Base-by-base conservation (phyloP, 2,888 invertebrate species). In the Drosophila demipolita region DNA sequence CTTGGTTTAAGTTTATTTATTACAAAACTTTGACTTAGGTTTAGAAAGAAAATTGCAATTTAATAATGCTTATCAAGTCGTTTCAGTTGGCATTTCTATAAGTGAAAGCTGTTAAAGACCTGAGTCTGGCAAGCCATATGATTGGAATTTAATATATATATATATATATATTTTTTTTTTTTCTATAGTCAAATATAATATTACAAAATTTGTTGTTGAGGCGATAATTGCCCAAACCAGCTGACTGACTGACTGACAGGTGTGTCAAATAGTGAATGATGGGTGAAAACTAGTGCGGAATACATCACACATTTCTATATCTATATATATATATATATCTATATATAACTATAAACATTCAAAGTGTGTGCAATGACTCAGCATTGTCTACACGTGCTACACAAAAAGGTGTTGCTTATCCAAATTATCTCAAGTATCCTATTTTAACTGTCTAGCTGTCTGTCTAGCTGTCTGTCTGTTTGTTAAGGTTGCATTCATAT, bases 351-450 rank as follows among this genome's bases (percentile, higher is more conserved):
- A 67, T 48, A 20, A 36, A 66, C 32, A 50, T 40, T 26, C 54
- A 49, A 49, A 9, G 15, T 20, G 33, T 20, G 33, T 7, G 50
- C 38, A 26, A 35, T 71, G 69, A 69, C 61, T 65, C 63, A 50
- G 62, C 57, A 48, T 61, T 40, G 49, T 48, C 61, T 48, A 23
- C 62, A 53, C 77, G 58, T 66, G 49, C 58, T 49, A 38, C 15
- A 36, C 40, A 53, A 64, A 32, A 38, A 60, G 49, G 61, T 57
- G 40, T 49, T 53, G 49, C 42, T 74, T 75, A 69, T 69, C 59
- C 32, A 29, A 8, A 9, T 26, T 60, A 77, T 77, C 76, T 70
- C 33, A 58, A 50, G 62, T 50, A 59, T 57, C n/a, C 15, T 40
- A 29, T 23, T 38, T 35, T 9, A 36, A 55, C 11, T 45, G 42